Base-by-base conservation (phyloP, 1,140 invertebrate genomes). In the Lepidurus couesii region DNA sequence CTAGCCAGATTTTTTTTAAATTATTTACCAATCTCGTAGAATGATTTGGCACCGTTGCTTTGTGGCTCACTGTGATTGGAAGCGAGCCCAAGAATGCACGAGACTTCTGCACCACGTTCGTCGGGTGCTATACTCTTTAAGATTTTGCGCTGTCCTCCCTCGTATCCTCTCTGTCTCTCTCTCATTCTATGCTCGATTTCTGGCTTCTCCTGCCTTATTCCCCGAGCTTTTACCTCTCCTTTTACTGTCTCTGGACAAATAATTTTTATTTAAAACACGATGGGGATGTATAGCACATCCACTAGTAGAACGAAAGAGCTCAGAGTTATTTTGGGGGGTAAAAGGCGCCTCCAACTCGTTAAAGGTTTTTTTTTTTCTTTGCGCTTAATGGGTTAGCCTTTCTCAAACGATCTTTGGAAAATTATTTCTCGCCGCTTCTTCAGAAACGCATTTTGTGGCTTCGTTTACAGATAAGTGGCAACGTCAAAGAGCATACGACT, bases 381-480 rank as follows among this genome's bases (percentile, higher is more conserved):
- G 53, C 53, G 53, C 53, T 65, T 65, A 65, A 65, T 65, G 53
- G 53, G n/a, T 65, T 65, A 65, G 47, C 47, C 47, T 65, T 65
- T 65, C 21, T 16, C 16, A 65, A 65, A 65, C 53, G 53, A 65
- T 65, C 53, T 21, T 65, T 65, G 53, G 21, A 65, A 65, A 13
- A 21, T 65, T 65, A 7, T 65, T 65, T 4, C 13, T 13, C 13
- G 21, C n/a, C 21, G 21, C 53, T 21, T n/a, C 53, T 65, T 21
- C 34, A 34, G 4, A 34, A 34, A 34, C 3, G 34, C 34, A 34
- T 34, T 34, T 4, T 34, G 4, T 34, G 34, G 34, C 34, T 34
- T 34, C 34, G 34, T 34, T 34, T 34, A 34, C 34, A 34, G 2
- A 4, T 34, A 34, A 34, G 3, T 34, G 34, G 34, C 34, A 34